phyloP scores from a whole-genome alignment of 1,140 invertebrate species.

The Sarcophaga bullata region DNA sequence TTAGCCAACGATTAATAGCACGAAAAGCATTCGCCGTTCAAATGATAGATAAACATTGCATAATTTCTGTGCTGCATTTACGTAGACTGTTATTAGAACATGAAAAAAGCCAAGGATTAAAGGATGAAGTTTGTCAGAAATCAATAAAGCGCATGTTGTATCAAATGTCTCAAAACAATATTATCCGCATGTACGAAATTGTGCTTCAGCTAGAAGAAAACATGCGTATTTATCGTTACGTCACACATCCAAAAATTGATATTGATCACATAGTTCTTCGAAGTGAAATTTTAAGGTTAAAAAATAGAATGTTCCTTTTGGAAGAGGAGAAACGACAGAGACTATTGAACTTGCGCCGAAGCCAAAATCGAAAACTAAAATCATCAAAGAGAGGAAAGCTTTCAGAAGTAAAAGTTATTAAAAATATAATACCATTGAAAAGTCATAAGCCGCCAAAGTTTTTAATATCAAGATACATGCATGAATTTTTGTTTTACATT shows the following conservation, averaged over 20 bases:
- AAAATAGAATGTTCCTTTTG: conserved; percentile 53
- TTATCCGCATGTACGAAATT: conserved; percentile 54
- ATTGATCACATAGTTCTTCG: conserved; percentile 51
- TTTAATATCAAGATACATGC: conserved; percentile 73
- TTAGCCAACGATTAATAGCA: conserved; percentile 16
- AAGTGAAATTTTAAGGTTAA: conserved; percentile 54
- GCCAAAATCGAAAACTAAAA: conserved; percentile 41
- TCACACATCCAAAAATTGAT: conserved; percentile 58
- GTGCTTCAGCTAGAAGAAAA: conserved; percentile 46
- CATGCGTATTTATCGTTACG: conserved; percentile 52
- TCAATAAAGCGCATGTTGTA: conserved; percentile 54
- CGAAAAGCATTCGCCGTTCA: conserved; percentile 28
- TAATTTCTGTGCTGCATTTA: conserved; percentile 47
- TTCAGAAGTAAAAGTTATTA: background rate
- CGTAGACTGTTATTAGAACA: conserved; percentile 42
- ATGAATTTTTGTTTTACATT: conserved; percentile 77
- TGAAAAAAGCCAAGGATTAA: conserved; percentile 47
- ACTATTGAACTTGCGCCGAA: conserved; percentile 2
- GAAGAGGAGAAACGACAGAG: conserved; percentile 49
- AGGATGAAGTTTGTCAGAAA: conserved; percentile 54
- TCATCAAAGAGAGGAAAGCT: background rate
- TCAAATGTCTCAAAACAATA: conserved; percentile 45
- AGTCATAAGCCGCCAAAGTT: conserved; percentile 72
- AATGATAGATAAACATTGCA: conserved; percentile 50
- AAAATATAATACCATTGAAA: background rate